Conservation (phyloP, 1,140 invertebrate species). For the Drosophila repleta region DNA sequence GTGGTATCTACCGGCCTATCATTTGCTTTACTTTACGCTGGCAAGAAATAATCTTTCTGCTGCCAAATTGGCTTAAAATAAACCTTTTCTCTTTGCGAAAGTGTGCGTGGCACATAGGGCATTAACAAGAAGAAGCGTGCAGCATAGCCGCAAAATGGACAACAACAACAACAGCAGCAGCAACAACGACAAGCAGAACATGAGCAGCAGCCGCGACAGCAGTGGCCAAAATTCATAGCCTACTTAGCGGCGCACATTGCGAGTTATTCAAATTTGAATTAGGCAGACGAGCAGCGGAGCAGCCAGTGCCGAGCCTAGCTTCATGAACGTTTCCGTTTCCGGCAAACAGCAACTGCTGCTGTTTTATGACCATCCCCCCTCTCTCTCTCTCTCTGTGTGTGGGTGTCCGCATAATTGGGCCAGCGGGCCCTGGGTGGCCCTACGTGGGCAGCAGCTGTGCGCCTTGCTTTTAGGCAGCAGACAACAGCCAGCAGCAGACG, state of each 20-base stretch:
- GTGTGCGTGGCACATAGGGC: neutral
- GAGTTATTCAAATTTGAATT: conserved; percentile 79
- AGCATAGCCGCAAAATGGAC: conserved; percentile 11
- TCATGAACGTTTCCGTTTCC: conserved; percentile 2
- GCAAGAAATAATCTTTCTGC: neutral
- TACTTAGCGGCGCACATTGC: conserved; percentile 68
- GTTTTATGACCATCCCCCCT: conserved; percentile 53
- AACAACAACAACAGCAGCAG: conserved; percentile 5
- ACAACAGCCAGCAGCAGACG: conserved; percentile 10
- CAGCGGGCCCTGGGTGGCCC: neutral
- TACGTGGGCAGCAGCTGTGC: conserved; percentile 14
- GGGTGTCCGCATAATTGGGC: conserved; percentile 15
- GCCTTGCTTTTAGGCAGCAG: conserved; percentile 1
- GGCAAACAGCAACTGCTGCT: conserved; percentile 10
- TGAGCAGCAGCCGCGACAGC: conserved; percentile 7
- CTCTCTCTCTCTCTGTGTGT: conserved; percentile 9
- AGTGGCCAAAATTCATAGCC: conserved; percentile 59
- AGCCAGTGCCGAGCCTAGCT: neutral
- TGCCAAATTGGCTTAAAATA: conserved; percentile 2
- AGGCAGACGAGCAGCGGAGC: conserved; percentile 24
- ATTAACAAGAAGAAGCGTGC: neutral
- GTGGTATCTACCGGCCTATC: neutral
- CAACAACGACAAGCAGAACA: neutral
- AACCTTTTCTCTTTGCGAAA: neutral
- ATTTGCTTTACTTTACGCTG: neutral